Conservation (phyloP, 2,797 vertebrate genomes). For the Coregonus suidteri region DNA sequence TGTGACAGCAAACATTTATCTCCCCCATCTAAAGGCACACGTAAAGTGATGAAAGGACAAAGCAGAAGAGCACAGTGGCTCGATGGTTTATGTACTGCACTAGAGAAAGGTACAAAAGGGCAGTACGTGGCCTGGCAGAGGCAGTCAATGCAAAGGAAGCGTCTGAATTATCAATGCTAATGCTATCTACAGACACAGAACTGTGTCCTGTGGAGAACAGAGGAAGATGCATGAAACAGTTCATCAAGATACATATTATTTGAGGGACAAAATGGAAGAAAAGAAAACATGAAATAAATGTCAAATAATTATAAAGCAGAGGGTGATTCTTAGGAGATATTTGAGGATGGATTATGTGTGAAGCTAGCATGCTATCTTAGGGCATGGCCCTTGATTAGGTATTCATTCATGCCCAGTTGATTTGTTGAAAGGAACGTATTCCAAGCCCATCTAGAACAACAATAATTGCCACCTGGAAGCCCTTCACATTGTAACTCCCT, state of each 20-base stretch:
- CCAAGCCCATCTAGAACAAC: conserved; percentile 17
- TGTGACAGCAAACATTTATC: conserved; percentile 31
- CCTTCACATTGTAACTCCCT: conserved; percentile 12
- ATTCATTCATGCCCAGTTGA: conserved; percentile 4
- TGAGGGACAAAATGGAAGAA: neutral
- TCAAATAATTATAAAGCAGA: neutral
- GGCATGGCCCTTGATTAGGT: conserved; percentile 12
- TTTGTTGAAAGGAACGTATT: conserved; percentile 25
- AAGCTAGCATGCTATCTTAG: neutral
- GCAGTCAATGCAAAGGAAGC: neutral
- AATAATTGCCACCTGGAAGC: conserved; percentile 27
- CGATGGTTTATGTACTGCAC: neutral
- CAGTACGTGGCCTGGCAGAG: neutral
- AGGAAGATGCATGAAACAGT: neutral
- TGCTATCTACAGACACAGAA: conserved; percentile 4
- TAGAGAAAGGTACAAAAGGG: neutral
- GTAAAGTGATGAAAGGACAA: conserved; percentile 5
- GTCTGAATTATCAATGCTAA: conserved; percentile 9
- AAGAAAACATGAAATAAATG: neutral
- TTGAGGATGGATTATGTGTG: neutral
- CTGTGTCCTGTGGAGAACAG: neutral
- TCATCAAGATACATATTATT: conserved; percentile 7
- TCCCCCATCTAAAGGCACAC: neutral
- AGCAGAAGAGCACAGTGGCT: neutral
- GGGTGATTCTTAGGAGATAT: neutral